Evolutionary conservation across 2,888 invertebrate genomes (phyloP).

Genomic region (Nemotelus nigrinus): DNA sequence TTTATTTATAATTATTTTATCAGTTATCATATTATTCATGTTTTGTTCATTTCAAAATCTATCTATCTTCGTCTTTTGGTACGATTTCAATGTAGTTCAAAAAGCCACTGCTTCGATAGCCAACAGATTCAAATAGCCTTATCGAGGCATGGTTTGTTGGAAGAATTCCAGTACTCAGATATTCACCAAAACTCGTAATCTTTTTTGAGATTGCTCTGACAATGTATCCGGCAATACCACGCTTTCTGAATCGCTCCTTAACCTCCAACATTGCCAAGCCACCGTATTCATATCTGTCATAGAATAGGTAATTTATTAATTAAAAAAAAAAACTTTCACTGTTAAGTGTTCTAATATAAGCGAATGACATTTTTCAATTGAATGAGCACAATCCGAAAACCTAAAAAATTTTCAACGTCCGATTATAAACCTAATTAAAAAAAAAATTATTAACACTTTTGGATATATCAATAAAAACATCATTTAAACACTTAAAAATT

Average conservation of each 20-base stretch:
- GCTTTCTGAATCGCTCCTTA: background rate
- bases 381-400: too few relatives aligned
- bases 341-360: too few relatives aligned
- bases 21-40: too few relatives aligned
- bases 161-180: background rate
- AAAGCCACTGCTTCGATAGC: background rate
- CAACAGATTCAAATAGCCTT: slow-evolving; percentile 9
- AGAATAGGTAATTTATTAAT: background rate
- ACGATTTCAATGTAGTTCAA: slow-evolving; percentile 20
- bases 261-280: slow-evolving; percentile 20
- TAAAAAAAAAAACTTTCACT: too few relatives aligned
- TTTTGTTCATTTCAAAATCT: too few relatives aligned
- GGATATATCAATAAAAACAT: too few relatives aligned
- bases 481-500: too few relatives aligned
- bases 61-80: background rate
- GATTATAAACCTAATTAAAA: too few relatives aligned
- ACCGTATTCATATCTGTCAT: slow-evolving; percentile 25
- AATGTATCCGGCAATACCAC: slow-evolving; percentile 11
- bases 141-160: background rate
- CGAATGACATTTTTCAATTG: too few relatives aligned
- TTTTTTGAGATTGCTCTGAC: slow-evolving; percentile 14
- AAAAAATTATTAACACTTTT: too few relatives aligned
- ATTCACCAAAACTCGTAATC: slow-evolving; percentile 9
- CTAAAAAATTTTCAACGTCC: too few relatives aligned
- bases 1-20: too few relatives aligned